Evolutionary conservation across 2,888 invertebrate species (phyloP).

Genomic region (Eustalomyia histrio): DNA sequence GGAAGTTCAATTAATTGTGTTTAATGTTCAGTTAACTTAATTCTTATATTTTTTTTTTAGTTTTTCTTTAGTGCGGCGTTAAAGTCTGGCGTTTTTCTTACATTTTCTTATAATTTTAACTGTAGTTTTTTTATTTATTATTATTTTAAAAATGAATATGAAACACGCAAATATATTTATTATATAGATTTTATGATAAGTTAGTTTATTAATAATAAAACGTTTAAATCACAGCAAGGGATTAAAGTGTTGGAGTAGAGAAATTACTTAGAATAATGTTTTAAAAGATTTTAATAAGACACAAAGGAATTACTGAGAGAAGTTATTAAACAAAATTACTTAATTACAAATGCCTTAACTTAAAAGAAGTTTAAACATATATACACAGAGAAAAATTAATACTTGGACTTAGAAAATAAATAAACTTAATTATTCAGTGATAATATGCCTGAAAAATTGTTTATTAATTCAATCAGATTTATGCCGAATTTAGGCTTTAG

Average conservation of each 20-base stretch:
- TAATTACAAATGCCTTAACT: too few species aligned
- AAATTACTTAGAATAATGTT: not conserved
- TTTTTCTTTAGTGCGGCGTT: conserved; percentile 51
- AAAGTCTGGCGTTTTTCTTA: conserved; percentile 49
- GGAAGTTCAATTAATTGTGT: conserved; percentile 77
- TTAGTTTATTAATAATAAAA: conserved; percentile 26
- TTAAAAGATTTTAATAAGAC: too few species aligned
- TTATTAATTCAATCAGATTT: too few species aligned
- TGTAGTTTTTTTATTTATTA: conserved; percentile 49
- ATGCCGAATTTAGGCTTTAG: too few species aligned
- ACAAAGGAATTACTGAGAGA: too few species aligned
- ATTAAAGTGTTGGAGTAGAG: not conserved
- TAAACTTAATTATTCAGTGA: too few species aligned
- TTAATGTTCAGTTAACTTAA: conserved; percentile 64
- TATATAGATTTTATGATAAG: conserved; percentile 18
- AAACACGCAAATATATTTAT: conserved; percentile 49
- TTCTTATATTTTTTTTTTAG: not conserved
- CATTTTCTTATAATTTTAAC: conserved; percentile 29
- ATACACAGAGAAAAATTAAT: too few species aligned
- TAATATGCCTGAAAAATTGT: too few species aligned
- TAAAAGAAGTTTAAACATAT: too few species aligned
- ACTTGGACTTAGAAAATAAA: too few species aligned
- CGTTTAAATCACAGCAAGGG: conserved; percentile 27
- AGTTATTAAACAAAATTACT: too few species aligned
- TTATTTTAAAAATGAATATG: conserved; percentile 45